A percentile compares a stretch with the other conserved stretches of the same genome.
Evolutionary conservation across 2,797 vertebrate species (phyloP).

Genomic region (Trachops cirrhosus): DNA sequence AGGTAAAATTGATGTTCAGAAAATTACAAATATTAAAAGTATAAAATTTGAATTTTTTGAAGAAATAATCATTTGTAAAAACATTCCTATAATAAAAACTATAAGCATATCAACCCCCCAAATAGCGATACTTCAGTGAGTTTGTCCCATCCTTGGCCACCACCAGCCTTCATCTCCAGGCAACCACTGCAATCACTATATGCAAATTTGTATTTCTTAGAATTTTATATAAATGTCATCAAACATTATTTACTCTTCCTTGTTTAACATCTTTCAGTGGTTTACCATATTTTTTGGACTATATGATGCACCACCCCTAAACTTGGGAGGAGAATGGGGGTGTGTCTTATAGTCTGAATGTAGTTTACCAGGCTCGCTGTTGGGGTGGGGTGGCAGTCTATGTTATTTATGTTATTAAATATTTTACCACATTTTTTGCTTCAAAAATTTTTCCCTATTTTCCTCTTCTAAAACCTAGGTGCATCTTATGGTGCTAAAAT

Average conservation of each 20-base stretch:
- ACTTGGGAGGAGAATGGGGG: no score
- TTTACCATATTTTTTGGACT: no score
- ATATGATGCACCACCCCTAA: no score
- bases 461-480: no score
- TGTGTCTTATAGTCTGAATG: no score
- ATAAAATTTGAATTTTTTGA: neutral
- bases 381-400: no score
- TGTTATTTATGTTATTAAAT: no score
- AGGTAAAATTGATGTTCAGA: neutral
- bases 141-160: neutral
- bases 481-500: no score
- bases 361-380: no score
- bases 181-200: neutral
- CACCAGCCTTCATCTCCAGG: no score
- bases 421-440: no score
- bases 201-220: neutral
- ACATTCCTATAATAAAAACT: neutral
- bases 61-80: neutral
- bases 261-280: neutral
- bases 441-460: no score
- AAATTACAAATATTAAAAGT: neutral
- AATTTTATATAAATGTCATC: neutral
- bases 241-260: neutral
- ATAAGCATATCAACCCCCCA: accelerated
- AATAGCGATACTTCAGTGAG: neutral